A percentile compares a stretch with the other conserved stretches of the same genome.
Evolutionary conservation across 2,888 invertebrate species (phyloP).

Genomic region (Diaperis boleti): DNA sequence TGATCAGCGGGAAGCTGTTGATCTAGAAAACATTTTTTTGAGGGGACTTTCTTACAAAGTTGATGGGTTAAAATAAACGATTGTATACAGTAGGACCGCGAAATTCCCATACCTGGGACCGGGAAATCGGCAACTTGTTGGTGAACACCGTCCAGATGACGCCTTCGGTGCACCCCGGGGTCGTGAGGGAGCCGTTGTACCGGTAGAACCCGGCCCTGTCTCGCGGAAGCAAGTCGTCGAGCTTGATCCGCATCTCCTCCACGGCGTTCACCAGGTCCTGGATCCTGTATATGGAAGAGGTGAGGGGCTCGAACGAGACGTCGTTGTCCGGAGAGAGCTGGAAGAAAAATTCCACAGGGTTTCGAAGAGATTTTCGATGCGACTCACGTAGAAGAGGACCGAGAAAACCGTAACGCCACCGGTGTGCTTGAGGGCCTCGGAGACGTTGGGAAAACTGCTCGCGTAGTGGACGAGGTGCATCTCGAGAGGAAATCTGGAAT

Average conservation of each 20-base stretch:
- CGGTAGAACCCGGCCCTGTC: slow-evolving; percentile 69
- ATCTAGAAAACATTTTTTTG: no score
- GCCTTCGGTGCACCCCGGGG: slow-evolving; percentile 77
- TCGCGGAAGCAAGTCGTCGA: slow-evolving; percentile 68
- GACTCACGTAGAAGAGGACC: background rate
- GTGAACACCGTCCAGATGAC: slow-evolving; percentile 77
- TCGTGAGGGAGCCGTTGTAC: slow-evolving; percentile 80
- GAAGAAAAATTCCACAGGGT: slow-evolving; percentile 6
- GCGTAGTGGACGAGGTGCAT: slow-evolving; percentile 77
- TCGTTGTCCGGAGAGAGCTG: slow-evolving; percentile 63
- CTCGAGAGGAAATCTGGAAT: slow-evolving; percentile 62
- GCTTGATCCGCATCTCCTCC: slow-evolving; percentile 41
- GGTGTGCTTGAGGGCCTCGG: slow-evolving; percentile 67
- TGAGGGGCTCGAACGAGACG: slow-evolving; percentile 58
- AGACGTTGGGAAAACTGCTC: slow-evolving; percentile 66
- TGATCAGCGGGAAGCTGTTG: slow-evolving; percentile 7
- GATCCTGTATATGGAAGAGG: slow-evolving; percentile 56
- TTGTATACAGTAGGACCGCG: no score
- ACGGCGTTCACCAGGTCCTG: slow-evolving; percentile 44
- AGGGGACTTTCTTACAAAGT: no score
- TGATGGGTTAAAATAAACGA: no score
- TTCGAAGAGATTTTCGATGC: background rate
- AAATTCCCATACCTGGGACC: slow-evolving; percentile 44
- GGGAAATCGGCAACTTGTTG: slow-evolving; percentile 67
- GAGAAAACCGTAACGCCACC: slow-evolving; percentile 75